Evolutionary conservation across 2,113 vertebrate genomes (phyloP), one percentile per base, ranked within the genome.

Genomic region (Tachysurus fulvidraco): DNA sequence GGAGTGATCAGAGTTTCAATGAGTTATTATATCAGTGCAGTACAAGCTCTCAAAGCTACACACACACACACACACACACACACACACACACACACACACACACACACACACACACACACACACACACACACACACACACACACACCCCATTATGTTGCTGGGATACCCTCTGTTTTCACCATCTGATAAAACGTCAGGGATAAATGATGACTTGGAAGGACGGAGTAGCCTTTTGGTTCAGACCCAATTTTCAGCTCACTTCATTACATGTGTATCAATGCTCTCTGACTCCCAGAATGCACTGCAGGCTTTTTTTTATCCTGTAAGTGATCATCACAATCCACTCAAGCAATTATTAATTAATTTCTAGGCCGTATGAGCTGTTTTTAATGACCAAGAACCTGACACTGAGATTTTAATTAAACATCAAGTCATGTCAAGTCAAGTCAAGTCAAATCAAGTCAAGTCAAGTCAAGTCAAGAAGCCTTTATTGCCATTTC

Each of bases 1-100:
- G 54, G 4, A 36, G 59, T 83, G 84, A 60, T 83, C 84, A 41
- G 59, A 30, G 88, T 71, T 44, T 78, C 84, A 88, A 77, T 65
- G 65, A 85, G 71, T 81, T 83, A 54, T 85, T 79, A 85, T 74
- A 84, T 88, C 64, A 86, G 50, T 55, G 16, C 57, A 77, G 65
- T 46, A 85, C 46, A 65, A 50, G 65, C n/a, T 67, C 64, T 28
- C 36, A 36, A 36, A 36, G 36, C 36, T 8, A 21, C 46, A 67
- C 81, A 85, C 77, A 81, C 71, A 67, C 57, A 85, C 64, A 80
- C 50, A 50, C 81, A 85, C 77, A 81, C 71, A 67, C 57, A 85
- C 64, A 80, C 50, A 21, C 46, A 67, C 81, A 85, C 77, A 81
- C 71, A 67, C 57, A 85, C 64, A 80, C 50, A 50, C n/a, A 21